phyloP scores from a whole-genome alignment of 2,797 vertebrate genomes.

The Dromococcyx pavoninus region DNA sequence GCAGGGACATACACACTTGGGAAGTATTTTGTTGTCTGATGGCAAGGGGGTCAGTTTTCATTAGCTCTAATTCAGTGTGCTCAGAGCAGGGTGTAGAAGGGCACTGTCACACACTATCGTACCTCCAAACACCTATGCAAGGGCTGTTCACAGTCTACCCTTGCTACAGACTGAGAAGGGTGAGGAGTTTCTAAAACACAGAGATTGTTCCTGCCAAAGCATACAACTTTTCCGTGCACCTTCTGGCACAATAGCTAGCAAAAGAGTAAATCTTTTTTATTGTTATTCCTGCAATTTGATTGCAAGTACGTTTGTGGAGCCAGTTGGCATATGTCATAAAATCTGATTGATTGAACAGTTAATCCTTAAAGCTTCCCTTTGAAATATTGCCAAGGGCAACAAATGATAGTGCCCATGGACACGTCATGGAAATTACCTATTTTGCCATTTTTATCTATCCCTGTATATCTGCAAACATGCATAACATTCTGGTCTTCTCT shows the following conservation, averaged over 20 bases:
- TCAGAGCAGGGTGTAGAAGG: accelerated
- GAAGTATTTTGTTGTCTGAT: neutral
- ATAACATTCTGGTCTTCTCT: neutral
- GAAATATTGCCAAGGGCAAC: slow-evolving; percentile 60
- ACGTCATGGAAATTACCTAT: slow-evolving; percentile 30
- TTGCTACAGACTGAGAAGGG: neutral
- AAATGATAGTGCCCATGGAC: neutral
- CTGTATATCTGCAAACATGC: neutral
- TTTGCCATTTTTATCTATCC: slow-evolving; percentile 29
- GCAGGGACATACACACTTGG: accelerated
- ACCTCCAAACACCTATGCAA: neutral
- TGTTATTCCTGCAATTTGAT: slow-evolving; percentile 31
- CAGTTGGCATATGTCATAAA: slow-evolving; percentile 42
- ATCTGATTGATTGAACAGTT: slow-evolving; percentile 67
- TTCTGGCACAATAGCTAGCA: slow-evolving; percentile 16
- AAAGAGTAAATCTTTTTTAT: slow-evolving; percentile 5
- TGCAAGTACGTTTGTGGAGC: slow-evolving; percentile 30
- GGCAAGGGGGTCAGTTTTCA: neutral
- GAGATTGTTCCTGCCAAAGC: neutral
- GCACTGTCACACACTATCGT: accelerated
- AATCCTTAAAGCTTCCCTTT: slow-evolving; percentile 55
- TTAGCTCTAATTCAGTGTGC: neutral
- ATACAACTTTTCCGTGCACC: neutral
- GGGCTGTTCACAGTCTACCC: neutral
- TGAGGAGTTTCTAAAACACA: neutral